phyloP scores from a whole-genome alignment of 2,797 vertebrate genomes.

The Hippoglossus hippoglossus region DNA sequence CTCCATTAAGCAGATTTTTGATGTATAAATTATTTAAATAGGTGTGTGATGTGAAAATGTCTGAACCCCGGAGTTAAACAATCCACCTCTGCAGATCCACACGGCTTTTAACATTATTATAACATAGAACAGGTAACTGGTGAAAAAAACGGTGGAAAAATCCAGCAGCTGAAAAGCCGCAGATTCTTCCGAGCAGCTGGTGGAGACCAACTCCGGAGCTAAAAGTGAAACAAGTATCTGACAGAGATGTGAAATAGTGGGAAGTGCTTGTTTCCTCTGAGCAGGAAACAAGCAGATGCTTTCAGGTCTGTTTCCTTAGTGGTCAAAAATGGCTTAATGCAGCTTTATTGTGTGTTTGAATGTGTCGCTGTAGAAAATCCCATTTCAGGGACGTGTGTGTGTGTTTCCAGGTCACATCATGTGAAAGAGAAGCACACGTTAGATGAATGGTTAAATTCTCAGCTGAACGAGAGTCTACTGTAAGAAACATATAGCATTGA shows the following conservation, averaged over 20 bases:
- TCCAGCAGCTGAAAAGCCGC: background rate
- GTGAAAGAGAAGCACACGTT: background rate
- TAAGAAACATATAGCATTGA: background rate
- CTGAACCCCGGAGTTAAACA: no score
- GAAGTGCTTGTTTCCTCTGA: background rate
- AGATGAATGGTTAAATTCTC: background rate
- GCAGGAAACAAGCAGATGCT: background rate
- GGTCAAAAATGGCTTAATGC: constrained; percentile 43
- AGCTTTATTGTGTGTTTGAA: constrained; percentile 35
- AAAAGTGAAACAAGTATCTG: background rate
- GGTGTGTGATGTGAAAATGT: background rate
- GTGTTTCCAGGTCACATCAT: no score
- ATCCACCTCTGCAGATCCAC: no score
- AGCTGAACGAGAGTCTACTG: constrained; percentile 8
- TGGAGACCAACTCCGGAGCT: background rate
- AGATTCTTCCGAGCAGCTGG: background rate
- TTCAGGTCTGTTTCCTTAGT: constrained; percentile 29
- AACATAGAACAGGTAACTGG: no score
- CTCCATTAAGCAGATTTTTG: constrained; percentile 32
- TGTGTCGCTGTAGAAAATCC: background rate
- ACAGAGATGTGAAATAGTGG: background rate
- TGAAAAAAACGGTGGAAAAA: no score
- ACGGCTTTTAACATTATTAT: no score
- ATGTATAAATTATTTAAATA: background rate
- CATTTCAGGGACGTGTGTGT: no score